These are phyloP conservation scores for Polyommatus iphigenia DNA, from an alignment of 2,888 invertebrate genomes.

Conservation along the genomic window DNA sequence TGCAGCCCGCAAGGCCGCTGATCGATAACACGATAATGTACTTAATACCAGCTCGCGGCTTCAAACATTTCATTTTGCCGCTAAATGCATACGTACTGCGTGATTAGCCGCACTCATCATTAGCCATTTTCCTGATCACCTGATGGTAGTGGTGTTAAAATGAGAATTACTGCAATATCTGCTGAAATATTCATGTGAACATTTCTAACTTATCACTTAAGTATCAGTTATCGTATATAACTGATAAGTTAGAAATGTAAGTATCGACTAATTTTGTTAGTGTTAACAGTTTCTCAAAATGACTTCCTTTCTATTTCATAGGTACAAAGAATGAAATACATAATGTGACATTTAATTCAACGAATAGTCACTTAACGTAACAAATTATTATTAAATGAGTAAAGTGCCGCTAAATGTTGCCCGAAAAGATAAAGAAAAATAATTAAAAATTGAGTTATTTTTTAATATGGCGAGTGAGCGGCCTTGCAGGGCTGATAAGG, in stretches of 20 bases:
- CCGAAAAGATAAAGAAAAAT: neutral
- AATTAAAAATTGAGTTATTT: neutral
- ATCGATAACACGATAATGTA: constrained; percentile 73
- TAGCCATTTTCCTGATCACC: constrained; percentile 4
- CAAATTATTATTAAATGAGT: no score
- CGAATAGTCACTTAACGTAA: no score
- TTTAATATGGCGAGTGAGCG: neutral
- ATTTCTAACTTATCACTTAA: neutral
- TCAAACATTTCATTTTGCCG: constrained; percentile 57
- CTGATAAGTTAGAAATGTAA: no score
- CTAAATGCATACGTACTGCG: constrained; percentile 43
- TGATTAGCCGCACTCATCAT: constrained; percentile 5
- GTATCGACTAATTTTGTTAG: no score
- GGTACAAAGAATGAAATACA: no score
- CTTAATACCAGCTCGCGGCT: constrained; percentile 64
- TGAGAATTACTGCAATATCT: neutral
- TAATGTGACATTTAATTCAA: no score
- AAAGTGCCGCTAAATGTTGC: neutral
- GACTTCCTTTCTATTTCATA: no score
- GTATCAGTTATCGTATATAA: no score
- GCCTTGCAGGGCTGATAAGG: neutral
- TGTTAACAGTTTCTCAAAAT: no score
- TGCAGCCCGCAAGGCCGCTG: constrained; percentile 67
- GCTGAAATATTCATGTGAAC: neutral
- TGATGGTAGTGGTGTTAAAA: neutral